A percentile compares a stretch with the other conserved stretches of the same genome.
phyloP scores from a whole-genome alignment of 2,113 vertebrate species.

The Indri indri region DNA sequence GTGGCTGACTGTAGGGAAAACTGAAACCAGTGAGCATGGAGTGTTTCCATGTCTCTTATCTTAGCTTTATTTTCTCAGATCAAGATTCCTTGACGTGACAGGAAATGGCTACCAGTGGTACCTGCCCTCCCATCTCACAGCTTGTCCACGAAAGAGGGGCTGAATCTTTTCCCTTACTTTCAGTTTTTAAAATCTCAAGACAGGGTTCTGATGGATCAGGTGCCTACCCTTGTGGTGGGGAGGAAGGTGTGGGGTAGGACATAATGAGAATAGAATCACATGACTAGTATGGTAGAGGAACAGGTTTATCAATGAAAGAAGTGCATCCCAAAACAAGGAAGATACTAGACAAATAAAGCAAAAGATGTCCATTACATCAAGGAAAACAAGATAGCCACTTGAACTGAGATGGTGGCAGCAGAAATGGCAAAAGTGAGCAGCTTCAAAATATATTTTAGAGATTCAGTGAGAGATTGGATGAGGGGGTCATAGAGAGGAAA shows the following conservation, averaged over 20 bases:
- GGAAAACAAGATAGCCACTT: neutral
- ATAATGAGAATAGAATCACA: neutral
- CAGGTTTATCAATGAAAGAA: neutral
- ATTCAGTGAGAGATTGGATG: neutral
- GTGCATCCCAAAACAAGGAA: neutral
- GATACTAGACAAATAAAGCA: neutral
- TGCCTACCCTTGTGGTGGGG: neutral
- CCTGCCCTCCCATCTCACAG: neutral
- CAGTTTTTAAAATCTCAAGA: neutral
- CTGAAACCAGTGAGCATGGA: neutral
- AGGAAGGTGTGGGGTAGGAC: neutral
- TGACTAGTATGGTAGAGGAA: neutral
- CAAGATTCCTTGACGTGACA: neutral
- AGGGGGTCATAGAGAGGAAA: neutral
- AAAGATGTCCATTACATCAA: neutral
- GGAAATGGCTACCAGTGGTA: neutral
- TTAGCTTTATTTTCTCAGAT: neutral
- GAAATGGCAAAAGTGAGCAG: neutral
- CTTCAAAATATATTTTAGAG: conserved; percentile 14
- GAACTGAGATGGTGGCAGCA: neutral
- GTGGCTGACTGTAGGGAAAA: neutral
- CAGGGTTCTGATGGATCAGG: neutral
- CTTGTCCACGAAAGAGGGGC: neutral
- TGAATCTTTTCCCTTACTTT: neutral
- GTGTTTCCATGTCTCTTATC: neutral